phyloP scores from a whole-genome alignment of 2,113 vertebrate species.

The Lasiurus borealis region DNA sequence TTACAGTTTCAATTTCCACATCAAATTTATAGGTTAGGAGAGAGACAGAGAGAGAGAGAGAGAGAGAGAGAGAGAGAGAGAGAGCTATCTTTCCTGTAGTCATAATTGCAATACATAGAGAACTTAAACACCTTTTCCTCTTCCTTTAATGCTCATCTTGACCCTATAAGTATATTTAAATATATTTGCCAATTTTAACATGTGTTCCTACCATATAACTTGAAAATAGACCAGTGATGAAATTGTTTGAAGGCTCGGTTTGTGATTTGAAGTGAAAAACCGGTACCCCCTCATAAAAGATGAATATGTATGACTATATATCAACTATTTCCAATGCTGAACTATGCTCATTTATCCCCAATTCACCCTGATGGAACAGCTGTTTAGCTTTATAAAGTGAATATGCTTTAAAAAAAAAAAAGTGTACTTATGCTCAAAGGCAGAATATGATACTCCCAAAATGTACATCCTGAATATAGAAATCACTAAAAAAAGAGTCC shows the following conservation, averaged over 20 bases:
- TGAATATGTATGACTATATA: not conserved
- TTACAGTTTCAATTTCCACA: not conserved
- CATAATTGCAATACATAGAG: not conserved
- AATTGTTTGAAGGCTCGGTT: not conserved
- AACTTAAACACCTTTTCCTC: not conserved
- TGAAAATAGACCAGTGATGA: not conserved
- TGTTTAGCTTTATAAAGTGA: constrained; percentile 70
- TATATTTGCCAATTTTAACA: not conserved
- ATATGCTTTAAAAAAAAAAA: constrained; percentile 36
- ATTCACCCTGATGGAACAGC: constrained; percentile 42
- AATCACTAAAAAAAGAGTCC: constrained; percentile 29
- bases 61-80: no score
- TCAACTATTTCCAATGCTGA: constrained; percentile 7
- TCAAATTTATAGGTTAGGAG: not conserved
- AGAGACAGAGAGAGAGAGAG: no score
- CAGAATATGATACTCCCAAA: constrained; percentile 28
- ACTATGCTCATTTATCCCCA: constrained; percentile 39
- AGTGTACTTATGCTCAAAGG: constrained; percentile 42
- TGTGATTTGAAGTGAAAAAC: constrained; percentile 52
- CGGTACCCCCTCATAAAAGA: constrained; percentile 9
- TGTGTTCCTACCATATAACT: not conserved
- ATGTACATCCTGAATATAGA: constrained; percentile 38
- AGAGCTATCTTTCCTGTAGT: not conserved
- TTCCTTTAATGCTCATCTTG: not conserved
- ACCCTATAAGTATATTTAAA: not conserved